Evolutionary conservation across 2,113 vertebrate genomes (phyloP), one percentile per base, ranked within the genome.

Genomic region (Salvelinus fontinalis): DNA sequence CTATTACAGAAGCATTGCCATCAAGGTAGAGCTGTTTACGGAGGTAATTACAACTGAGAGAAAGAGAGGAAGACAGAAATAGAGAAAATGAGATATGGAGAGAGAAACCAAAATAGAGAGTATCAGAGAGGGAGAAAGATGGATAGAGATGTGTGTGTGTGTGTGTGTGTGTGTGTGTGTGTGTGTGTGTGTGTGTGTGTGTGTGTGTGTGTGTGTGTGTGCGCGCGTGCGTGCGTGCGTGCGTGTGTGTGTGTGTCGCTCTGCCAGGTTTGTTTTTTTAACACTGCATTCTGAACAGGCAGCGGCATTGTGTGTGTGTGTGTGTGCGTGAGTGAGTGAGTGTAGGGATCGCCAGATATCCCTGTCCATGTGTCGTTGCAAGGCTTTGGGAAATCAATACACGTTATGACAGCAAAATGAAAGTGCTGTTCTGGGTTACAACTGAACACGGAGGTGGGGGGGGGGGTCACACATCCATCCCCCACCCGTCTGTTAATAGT

Each of bases 361-460:
- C 9, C 8, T 44, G 9, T 44, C 39, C 77, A 81, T 85, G 81
- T 87, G 89, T 88, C 13, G 71, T 83, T 87, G 89, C 83, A 83
- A 91, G 88, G 85, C 83, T 89, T 84, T 80, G 72, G 86, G 85
- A 90, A 91, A 92, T 92, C 91, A 91, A 92, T 92, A 91, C 84
- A 84, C 86, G 86, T 92, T 92, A 90, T 92, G 90, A 91, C 88
- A 91, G 91, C 86, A 89, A 91, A 91, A 92, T 91, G 86, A 91
- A 44, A 44, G 39, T 81, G 57, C 84, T 88, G 90, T 89, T 91
- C 86, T 91, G 89, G 89, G 91, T 92, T 92, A 91, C 90, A 89
- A 91, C 87, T 87, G 86, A 91, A 89, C 88, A 87, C 83, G 81
- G 88, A 80, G 65, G 27, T 27, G 57, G 34, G 34, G 59, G 78